Evolutionary conservation across 2,113 vertebrate species (phyloP).

Genomic region (Panthera uncia): DNA sequence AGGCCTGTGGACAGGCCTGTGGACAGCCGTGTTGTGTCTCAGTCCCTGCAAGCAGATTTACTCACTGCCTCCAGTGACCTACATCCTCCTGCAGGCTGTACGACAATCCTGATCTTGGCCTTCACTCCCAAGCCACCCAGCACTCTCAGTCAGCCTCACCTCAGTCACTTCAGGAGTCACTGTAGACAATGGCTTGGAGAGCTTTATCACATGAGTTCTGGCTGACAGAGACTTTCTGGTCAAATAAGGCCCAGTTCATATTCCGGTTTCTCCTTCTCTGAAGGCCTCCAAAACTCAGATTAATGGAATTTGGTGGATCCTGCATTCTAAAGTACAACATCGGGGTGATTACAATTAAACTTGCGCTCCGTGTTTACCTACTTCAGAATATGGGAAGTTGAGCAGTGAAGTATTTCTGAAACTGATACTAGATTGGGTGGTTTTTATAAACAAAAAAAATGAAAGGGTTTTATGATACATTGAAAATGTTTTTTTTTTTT

Average conservation of each 20-base stretch:
- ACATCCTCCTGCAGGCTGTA: neutral
- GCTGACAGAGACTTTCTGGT: neutral
- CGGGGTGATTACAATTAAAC: neutral
- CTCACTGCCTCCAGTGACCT: neutral
- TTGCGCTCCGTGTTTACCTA: neutral
- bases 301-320: neutral
- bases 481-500: neutral
- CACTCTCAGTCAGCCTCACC: rapidly evolving
- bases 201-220: neutral
- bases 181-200: neutral
- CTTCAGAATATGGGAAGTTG: neutral
- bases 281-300: neutral
- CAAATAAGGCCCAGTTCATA: neutral
- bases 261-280: neutral
- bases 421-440: neutral
- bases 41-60: neutral
- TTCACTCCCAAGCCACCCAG: neutral
- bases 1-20: neutral
- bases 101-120: neutral
- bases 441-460: neutral
- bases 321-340: neutral
- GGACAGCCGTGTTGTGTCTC: neutral
- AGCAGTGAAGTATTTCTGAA: neutral
- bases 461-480: neutral
- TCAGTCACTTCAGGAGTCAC: neutral